These are phyloP conservation scores for Theocolax elegans DNA, from an alignment of 1,140 invertebrate species.

Conservation along the genomic window DNA sequence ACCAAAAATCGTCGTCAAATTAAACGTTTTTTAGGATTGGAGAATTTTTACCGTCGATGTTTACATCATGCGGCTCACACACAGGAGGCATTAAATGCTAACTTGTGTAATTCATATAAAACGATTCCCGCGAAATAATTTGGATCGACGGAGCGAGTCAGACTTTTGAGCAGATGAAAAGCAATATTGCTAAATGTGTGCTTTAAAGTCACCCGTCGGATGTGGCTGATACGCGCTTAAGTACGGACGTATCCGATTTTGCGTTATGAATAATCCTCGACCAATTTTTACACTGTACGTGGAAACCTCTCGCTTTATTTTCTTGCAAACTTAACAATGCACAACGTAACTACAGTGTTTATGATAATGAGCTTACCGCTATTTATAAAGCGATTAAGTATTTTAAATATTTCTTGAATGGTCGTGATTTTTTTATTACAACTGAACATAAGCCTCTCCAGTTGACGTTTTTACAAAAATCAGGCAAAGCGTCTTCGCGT, in stretches of 20 bases:
- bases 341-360: too few relatives aligned
- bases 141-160: too few relatives aligned
- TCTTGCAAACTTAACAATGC: constrained; percentile 46
- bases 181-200: not conserved
- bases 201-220: not conserved
- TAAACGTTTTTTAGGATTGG: too few relatives aligned
- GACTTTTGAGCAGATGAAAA: constrained; percentile 52
- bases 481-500: constrained; percentile 23
- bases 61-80: too few relatives aligned
- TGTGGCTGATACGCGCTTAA: not conserved
- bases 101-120: too few relatives aligned
- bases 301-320: constrained; percentile 22
- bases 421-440: constrained; percentile 36
- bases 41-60: too few relatives aligned
- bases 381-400: constrained; percentile 51
- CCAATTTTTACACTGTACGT: not conserved
- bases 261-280: not conserved
- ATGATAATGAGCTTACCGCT: constrained; percentile 52
- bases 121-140: too few relatives aligned
- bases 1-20: too few relatives aligned
- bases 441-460: constrained; percentile 41
- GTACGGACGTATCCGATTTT: not conserved
- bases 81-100: too few relatives aligned
- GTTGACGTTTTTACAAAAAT: constrained; percentile 21
- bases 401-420: constrained; percentile 52